Percentiles rank a stretch among this genome's conserved stretches.
Conservation (phyloP, 2,888 invertebrate genomes). For the Torymus tubicola region DNA sequence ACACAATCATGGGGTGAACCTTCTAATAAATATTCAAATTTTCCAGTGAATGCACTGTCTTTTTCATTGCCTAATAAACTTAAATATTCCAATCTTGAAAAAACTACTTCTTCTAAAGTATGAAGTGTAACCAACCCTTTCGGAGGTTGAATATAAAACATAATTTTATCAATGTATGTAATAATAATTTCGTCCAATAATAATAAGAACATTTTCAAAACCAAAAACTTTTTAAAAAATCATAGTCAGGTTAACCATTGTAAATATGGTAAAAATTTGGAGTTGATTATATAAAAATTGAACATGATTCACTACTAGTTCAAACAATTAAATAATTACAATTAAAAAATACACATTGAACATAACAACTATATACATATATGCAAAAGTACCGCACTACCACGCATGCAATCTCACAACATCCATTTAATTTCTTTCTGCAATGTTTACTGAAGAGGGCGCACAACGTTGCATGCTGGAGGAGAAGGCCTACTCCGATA, state of each 20-base stretch:
- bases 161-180: conserved; percentile 59
- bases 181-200: no score
- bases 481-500: neutral
- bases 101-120: conserved; percentile 78
- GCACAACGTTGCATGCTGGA: neutral
- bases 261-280: no score
- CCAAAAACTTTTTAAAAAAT: no score
- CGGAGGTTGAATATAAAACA: conserved; percentile 80
- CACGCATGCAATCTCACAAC: no score
- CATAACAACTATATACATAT: no score
- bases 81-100: conserved; percentile 78
- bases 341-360: no score
- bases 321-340: no score
- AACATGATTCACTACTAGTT: no score
- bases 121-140: conserved; percentile 79
- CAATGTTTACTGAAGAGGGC: conserved; percentile 44
- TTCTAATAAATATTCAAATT: conserved; percentile 79
- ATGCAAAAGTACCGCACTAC: no score
- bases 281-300: no score
- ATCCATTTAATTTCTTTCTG: conserved; percentile 33
- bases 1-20: conserved; percentile 80
- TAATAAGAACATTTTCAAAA: no score
- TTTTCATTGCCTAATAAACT: conserved; percentile 72
- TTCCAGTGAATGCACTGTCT: conserved; percentile 73
- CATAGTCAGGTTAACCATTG: no score